Base-by-base conservation (phyloP, 2,888 invertebrate species). In the Yponomeuta plumbellus region DNA sequence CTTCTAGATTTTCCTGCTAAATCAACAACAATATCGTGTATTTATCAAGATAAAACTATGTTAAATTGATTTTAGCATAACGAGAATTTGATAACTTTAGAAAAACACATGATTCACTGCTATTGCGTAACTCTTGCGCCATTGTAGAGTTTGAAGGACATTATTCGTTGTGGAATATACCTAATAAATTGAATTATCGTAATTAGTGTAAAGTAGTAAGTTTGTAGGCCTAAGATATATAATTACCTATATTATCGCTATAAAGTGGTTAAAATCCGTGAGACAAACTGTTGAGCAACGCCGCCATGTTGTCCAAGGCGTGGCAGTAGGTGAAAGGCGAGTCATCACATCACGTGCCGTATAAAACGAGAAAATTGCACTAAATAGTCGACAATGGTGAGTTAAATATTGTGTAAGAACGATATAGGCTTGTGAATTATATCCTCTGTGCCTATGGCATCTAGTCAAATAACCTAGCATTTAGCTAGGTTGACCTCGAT, bases 231-330 rank as follows among this genome's bases (percentile, higher is more conserved):
- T 23, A 23, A 13, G 13, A 59, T 22, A 21, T 23, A 22, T 59
- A n/a, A n/a, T n/a, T n/a, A n/a, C n/a, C n/a, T n/a, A 59, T 21
- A 23, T 4, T 59, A 22, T 23, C 59, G 59, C 23, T 22, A 10
- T 6, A 23, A 59, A 59, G 59, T 59, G 59, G 59, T 59, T 59
- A 22, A 11, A 59, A 20, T 59, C 23, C 22, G 59, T 59, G 59
- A 23, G 23, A 59, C 59, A 23, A 21, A 59, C 23, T 59, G 23
- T 59, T 21, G 26, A 11, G 26, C 65, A 39, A 76, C 76, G 77
- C 74, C 85, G 88, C 89, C 89, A 89, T 89, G 81, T 89, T 88
- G 80, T 80, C 72, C 79, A 81, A 77, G 85, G 85, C 83, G 88
- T 86, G 86, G 85, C 81, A 65, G 26, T 65, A 65, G 59, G 34